phyloP scores from a whole-genome alignment of 2,888 invertebrate genomes.

The Xylophagus ater region DNA sequence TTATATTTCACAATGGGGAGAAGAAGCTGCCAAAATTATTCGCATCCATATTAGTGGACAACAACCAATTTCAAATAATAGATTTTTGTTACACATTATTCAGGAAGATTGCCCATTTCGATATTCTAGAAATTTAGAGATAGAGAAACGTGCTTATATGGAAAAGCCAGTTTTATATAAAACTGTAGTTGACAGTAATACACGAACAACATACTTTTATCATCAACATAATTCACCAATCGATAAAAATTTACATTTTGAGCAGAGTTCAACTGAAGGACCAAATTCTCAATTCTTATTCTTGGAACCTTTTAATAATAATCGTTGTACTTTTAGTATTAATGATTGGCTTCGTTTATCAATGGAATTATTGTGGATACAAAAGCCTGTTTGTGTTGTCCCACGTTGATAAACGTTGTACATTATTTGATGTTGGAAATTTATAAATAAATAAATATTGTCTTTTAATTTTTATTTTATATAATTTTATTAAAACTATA shows the following conservation, averaged over 20 bases:
- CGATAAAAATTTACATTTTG: slow-evolving; percentile 4
- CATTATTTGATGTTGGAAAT: no score
- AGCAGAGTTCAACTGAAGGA: slow-evolving; percentile 9
- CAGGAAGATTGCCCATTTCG: slow-evolving; percentile 45
- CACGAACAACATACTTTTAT: slow-evolving; percentile 7
- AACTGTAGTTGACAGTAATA: slow-evolving; percentile 16
- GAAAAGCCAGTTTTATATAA: slow-evolving; percentile 2
- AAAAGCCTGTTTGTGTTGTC: slow-evolving; percentile 16
- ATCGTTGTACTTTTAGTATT: slow-evolving; percentile 15
- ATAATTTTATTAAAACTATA: no score
- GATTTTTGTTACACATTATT: slow-evolving; percentile 45
- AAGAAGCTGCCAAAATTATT: slow-evolving; percentile 37
- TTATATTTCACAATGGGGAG: slow-evolving; percentile 28
- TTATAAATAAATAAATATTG: no score
- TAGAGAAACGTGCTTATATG: slow-evolving; percentile 6
- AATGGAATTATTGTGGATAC: slow-evolving; percentile 15
- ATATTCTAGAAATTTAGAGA: slow-evolving; percentile 20
- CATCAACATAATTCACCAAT: not conserved
- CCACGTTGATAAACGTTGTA: no score
- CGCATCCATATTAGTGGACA: slow-evolving; percentile 39
- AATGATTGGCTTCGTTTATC: slow-evolving; percentile 12
- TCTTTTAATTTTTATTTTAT: no score
- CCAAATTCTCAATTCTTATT: slow-evolving; percentile 16
- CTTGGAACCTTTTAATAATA: slow-evolving; percentile 1
- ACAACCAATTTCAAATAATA: slow-evolving; percentile 34